These are phyloP conservation scores for Portunus trituberculatus DNA, from an alignment of 1,140 invertebrate species.

Conservation along the genomic window DNA sequence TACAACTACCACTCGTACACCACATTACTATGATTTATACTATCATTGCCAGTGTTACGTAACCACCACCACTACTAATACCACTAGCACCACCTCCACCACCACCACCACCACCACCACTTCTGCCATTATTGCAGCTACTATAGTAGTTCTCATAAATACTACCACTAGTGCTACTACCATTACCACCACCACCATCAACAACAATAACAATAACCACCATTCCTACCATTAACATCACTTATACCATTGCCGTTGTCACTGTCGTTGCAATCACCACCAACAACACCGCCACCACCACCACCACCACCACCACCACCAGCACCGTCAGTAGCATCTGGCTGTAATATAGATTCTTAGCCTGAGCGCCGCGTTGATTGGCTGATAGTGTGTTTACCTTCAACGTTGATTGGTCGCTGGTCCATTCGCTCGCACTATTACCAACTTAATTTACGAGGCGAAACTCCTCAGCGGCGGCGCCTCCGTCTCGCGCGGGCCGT, in stretches of 20 bases:
- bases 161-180: too few relatives aligned
- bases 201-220: not conserved
- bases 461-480: not conserved
- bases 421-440: not conserved
- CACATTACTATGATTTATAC: too few relatives aligned
- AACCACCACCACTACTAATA: too few relatives aligned
- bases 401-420: not conserved
- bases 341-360: conserved; percentile 3
- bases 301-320: not conserved
- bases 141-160: not conserved
- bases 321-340: not conserved
- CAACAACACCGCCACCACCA: not conserved
- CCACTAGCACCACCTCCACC: not conserved
- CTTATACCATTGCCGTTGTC: not conserved
- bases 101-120: not conserved
- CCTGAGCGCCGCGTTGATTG: not conserved
- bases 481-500: not conserved
- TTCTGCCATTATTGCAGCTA: not conserved
- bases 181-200: too few relatives aligned
- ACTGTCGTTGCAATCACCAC: not conserved
- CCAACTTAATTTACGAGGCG: conserved; percentile 12
- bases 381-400: not conserved
- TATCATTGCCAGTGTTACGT: too few relatives aligned
- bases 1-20: too few relatives aligned
- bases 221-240: not conserved